Percentiles rank a stretch among this genome's conserved stretches.
phyloP scores from a whole-genome alignment of 2,888 invertebrate genomes.

The Eueremaeus valkanovi region DNA sequence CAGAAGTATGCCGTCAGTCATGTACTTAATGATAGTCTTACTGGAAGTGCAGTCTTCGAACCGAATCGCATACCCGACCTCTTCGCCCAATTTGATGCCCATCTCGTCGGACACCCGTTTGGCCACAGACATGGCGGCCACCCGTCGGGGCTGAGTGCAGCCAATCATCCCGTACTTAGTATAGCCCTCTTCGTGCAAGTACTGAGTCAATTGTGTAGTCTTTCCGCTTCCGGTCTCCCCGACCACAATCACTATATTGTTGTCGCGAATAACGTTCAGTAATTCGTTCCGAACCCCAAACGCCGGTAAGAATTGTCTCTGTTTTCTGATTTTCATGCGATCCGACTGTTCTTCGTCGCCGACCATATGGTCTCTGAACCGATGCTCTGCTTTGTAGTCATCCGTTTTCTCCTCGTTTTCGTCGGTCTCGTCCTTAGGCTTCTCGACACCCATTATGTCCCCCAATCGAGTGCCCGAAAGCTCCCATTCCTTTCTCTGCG shows the following conservation, averaged over 20 bases:
- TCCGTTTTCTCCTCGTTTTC: constrained; percentile 64
- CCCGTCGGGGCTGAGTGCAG: constrained; percentile 91
- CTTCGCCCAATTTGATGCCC: constrained; percentile 78
- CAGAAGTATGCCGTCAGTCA: constrained; percentile 98
- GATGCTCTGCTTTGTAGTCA: constrained; percentile 87
- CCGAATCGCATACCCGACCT: constrained; percentile 97
- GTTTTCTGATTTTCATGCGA: constrained; percentile 63
- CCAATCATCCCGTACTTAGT: constrained; percentile 89
- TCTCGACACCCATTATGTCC: constrained; percentile 89
- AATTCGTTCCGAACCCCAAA: constrained; percentile 92
- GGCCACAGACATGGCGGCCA: constrained; percentile 99
- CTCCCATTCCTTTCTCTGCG: constrained; percentile 99
- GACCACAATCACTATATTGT: constrained; percentile 90
- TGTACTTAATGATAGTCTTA: constrained; percentile 88
- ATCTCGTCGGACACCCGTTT: constrained; percentile 98
- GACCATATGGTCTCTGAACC: constrained; percentile 92
- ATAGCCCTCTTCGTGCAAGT: constrained; percentile 94
- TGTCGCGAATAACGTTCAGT: constrained; percentile 83
- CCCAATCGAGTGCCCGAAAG: constrained; percentile 91
- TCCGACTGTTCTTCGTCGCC: constrained; percentile 50
- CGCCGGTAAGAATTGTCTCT: constrained; percentile 85
- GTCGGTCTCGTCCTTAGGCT: constrained; percentile 64
- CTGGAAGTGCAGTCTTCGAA: constrained; percentile 96
- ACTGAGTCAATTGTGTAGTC: constrained; percentile 93
- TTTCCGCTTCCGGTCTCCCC: constrained; percentile 94